A percentile compares a stretch with the other conserved stretches of the same genome.
These are phyloP conservation scores for Beris morrisii DNA, from an alignment of 2,888 invertebrate species.

Conservation along the genomic window DNA sequence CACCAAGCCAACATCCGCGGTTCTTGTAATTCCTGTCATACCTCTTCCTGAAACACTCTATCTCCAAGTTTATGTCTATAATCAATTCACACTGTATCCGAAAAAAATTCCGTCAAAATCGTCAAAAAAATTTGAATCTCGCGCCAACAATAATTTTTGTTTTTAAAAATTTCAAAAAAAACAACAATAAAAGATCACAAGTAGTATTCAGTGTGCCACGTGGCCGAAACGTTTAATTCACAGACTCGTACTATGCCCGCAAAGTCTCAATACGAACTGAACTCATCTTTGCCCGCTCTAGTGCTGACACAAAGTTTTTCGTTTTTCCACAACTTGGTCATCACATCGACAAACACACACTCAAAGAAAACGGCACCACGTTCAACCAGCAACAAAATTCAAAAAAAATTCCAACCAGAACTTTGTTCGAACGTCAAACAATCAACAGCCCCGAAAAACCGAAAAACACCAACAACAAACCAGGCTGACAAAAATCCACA, in stretches of 20 bases:
- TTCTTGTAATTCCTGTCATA: no score
- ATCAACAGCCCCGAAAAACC: conserved; percentile 19
- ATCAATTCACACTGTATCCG: no score
- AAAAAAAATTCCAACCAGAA: conserved; percentile 35
- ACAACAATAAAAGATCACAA: no score
- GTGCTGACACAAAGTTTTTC: conserved; percentile 54
- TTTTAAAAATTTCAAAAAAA: no score
- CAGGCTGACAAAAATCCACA: neutral
- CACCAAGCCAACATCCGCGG: no score
- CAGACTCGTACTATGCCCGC: conserved; percentile 49
- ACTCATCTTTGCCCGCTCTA: conserved; percentile 39
- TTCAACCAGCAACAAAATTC: conserved; percentile 42
- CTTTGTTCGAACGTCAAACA: conserved; percentile 36
- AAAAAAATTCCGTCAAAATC: no score
- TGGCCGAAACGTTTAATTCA: neutral
- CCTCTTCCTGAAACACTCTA: no score
- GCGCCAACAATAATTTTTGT: no score
- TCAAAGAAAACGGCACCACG: conserved; percentile 42
- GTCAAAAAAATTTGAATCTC: no score
- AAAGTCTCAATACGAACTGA: conserved; percentile 57
- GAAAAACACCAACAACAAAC: conserved; percentile 30
- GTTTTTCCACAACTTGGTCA: conserved; percentile 43
- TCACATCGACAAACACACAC: conserved; percentile 42
- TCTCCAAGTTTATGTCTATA: no score
- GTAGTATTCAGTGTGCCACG: no score